A percentile compares a stretch with the other conserved stretches of the same genome.
These are phyloP conservation scores for Drosophila nannoptera DNA, from an alignment of 1,140 invertebrate genomes.

Conservation along the genomic window DNA sequence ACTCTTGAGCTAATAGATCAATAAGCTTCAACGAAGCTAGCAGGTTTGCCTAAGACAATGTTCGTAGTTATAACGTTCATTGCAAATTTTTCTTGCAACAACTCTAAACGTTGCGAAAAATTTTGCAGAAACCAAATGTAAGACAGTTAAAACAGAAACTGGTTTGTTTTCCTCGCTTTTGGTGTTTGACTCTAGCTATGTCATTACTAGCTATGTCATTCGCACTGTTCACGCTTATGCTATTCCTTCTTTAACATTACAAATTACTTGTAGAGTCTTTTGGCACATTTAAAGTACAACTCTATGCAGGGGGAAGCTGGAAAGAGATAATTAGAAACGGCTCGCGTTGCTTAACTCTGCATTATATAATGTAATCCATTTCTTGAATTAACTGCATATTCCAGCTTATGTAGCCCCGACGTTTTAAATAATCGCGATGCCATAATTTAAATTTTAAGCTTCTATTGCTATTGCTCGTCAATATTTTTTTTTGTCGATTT, in stretches of 20 bases:
- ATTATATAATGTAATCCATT: no score
- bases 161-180: constrained; percentile 49
- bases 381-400: no score
- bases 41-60: constrained; percentile 24
- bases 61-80: constrained; percentile 65
- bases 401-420: no score
- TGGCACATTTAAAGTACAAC: no score
- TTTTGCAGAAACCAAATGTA: constrained; percentile 62
- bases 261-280: no score
- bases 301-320: no score
- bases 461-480: no score
- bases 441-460: no score
- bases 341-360: no score
- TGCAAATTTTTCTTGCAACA: constrained; percentile 62
- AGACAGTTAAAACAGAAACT: constrained; percentile 56
- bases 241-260: constrained; percentile 1
- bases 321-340: no score
- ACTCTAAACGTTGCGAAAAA: constrained; percentile 73
- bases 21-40: constrained; percentile 37
- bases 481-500: background rate
- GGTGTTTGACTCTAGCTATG: constrained; percentile 12
- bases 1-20: constrained; percentile 16
- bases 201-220: background rate
- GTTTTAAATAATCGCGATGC: no score
- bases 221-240: constrained; percentile 16